Percentiles rank a stretch among this genome's conserved stretches.
These are phyloP conservation scores for Poeciliopsis occidentalis DNA, from an alignment of 2,113 vertebrate species.

Conservation along the genomic window DNA sequence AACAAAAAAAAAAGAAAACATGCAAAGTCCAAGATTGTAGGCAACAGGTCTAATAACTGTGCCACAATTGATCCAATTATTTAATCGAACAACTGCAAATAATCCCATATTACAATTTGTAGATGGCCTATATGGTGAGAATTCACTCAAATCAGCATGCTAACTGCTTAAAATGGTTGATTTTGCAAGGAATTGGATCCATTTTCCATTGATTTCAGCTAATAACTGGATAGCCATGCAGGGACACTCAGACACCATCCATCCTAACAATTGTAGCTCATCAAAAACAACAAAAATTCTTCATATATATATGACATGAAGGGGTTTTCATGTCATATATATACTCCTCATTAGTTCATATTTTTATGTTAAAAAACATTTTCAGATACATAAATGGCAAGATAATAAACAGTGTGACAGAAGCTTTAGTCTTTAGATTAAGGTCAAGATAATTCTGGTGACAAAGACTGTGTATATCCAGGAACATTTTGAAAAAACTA, in stretches of 20 bases:
- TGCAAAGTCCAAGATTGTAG: no score
- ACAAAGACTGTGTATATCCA: background rate
- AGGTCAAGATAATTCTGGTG: background rate
- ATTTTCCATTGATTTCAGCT: background rate
- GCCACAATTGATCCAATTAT: background rate
- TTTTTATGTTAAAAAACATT: no score
- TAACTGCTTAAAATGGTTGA: background rate
- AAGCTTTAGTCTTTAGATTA: background rate
- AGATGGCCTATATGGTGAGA: background rate
- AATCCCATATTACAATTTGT: background rate
- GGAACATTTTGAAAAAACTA: background rate
- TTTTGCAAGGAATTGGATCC: background rate
- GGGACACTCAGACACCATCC: background rate
- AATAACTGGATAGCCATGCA: background rate
- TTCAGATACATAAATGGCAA: no score
- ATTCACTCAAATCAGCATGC: background rate
- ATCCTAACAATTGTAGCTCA: no score
- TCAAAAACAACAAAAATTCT: background rate
- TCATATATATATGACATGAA: background rate
- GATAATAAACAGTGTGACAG: no score
- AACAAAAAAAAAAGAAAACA: no score
- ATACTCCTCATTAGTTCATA: no score
- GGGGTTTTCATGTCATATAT: background rate
- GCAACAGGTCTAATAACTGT: background rate
- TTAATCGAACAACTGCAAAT: background rate